Evolutionary conservation across 64 coral and sea anemone genomes (phyloP), one percentile per base, ranked within the genome.

Genomic region (Pocillopora verrucosa): DNA sequence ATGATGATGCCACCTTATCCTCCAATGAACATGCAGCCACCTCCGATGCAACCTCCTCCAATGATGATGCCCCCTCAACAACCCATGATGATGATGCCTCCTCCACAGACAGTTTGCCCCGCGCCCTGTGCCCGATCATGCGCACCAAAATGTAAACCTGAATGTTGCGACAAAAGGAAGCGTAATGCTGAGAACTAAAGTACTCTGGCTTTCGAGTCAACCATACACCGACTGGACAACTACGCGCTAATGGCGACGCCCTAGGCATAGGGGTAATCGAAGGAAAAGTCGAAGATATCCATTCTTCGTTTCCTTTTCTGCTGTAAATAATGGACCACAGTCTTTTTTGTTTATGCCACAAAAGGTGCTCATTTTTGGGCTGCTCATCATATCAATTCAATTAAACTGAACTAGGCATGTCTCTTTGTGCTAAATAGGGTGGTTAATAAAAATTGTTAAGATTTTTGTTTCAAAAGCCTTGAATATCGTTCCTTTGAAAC

Each of bases 91-190:
- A 22, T 38, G 16, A 75, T 76, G 58, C 58, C 86, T 25, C 72
- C 86, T 37, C 25, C 76, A 45, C 76, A 45, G 37, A 16, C 16
- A 14, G 26, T 36, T 13, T 88, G 86, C 73, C 86, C 86, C 11
- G 36, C 73, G 2, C 86, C 86, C 10, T 88, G 86, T 24, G 86
- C 86, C 26, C 73, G 72, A 78, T 88, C 86, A 26, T 88, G 86
- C 60, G 73, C 73, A 65, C 86, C 86, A 36, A 76, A 72, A 25
- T 88, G 86, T 70, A 88, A 61, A 30, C 75, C 86, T 36, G 86
- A 88, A 51, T 88, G 86, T 22, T 88, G 86, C 10, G 86, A 88
- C 72, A 88, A 57, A 57, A 88, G 62, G 69, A 85, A 85, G 37
- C 82, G 82, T 85, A 14, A 72, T 19, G 82, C 65, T 72, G 82